A percentile compares a stretch with the other conserved stretches of the same genome.
These are phyloP conservation scores for Propithecus coquereli DNA, from an alignment of 2,113 vertebrate species.

Conservation along the genomic window DNA sequence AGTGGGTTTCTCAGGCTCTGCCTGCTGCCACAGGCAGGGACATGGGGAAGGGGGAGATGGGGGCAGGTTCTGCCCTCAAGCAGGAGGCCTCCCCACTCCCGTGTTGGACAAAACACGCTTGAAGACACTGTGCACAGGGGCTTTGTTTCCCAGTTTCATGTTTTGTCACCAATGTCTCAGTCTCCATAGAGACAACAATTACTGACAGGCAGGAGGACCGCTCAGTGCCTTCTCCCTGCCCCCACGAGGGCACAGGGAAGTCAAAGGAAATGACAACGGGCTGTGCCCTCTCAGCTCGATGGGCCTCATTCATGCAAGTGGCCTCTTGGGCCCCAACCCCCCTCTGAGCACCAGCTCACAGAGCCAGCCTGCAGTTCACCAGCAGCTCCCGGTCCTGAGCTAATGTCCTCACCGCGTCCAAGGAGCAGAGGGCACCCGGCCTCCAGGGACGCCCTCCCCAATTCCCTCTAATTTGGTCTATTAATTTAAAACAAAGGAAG, in stretches of 20 bases:
- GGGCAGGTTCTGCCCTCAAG: not conserved
- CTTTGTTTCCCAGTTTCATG: not conserved
- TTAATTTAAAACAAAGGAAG: conserved; percentile 58
- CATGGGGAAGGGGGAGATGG: too few relatives aligned
- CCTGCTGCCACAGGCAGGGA: not conserved
- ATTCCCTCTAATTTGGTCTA: conserved; percentile 47
- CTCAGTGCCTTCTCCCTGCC: not conserved
- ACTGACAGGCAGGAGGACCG: not conserved
- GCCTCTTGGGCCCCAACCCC: not conserved
- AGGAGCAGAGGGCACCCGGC: not conserved
- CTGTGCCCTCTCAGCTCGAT: not conserved
- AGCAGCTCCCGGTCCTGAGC: not conserved
- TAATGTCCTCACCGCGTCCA: not conserved
- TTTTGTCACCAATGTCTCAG: not conserved
- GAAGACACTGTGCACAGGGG: not conserved
- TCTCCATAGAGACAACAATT: not conserved
- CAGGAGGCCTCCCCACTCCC: too few relatives aligned
- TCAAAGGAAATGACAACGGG: not conserved
- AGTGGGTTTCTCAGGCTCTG: not conserved
- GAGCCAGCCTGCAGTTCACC: not conserved
- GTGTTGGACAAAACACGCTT: fast-evolving
- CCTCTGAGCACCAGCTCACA: not conserved
- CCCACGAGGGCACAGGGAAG: not conserved
- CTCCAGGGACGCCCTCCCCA: conserved; percentile 36
- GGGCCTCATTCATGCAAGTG: not conserved